Percentiles rank a stretch among this genome's conserved stretches.
Evolutionary conservation across 2,888 invertebrate species (phyloP).

Genomic region (Balanococcus diminutus): DNA sequence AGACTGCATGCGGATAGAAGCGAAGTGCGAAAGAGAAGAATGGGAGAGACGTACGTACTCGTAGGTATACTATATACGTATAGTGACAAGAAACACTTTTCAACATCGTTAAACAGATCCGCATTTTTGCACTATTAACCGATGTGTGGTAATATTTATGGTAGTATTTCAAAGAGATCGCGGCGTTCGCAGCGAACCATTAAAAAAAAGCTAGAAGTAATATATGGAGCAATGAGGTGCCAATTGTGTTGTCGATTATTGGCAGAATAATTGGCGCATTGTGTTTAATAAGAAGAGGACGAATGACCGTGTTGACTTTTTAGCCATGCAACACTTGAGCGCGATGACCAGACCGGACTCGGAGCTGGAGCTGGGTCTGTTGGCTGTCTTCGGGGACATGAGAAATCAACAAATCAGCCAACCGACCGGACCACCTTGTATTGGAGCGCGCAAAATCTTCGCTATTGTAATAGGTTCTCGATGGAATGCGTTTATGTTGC

Average conservation of each 20-base stretch:
- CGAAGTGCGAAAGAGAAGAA: conserved; percentile 32
- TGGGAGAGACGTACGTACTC: conserved; percentile 1
- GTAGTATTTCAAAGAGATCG: conserved; percentile 48
- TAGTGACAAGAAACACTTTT: conserved; percentile 51
- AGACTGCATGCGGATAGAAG: not conserved
- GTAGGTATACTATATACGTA: too few species aligned
- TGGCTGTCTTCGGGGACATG: conserved; percentile 46
- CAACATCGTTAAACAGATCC: conserved; percentile 54
- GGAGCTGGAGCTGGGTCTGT: not conserved
- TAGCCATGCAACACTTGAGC: conserved; percentile 29
- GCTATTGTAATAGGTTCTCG: conserved; percentile 50
- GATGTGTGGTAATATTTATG: conserved; percentile 50
- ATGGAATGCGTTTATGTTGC: conserved; percentile 54
- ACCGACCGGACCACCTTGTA: conserved; percentile 53
- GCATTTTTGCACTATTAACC: conserved; percentile 52
- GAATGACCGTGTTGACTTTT: conserved; percentile 48
- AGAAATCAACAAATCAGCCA: conserved; percentile 55
- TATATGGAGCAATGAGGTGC: conserved; percentile 55
- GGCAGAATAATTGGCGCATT: conserved; percentile 55
- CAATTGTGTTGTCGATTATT: conserved; percentile 55
- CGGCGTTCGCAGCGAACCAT: conserved; percentile 36
- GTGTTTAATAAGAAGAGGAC: conserved; percentile 55
- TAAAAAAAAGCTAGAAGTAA: conserved; percentile 42
- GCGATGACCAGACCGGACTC: conserved; percentile 45
- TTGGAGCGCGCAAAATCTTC: conserved; percentile 25